phyloP scores from a whole-genome alignment of 2,888 invertebrate species.

The Onchidella celtica region DNA sequence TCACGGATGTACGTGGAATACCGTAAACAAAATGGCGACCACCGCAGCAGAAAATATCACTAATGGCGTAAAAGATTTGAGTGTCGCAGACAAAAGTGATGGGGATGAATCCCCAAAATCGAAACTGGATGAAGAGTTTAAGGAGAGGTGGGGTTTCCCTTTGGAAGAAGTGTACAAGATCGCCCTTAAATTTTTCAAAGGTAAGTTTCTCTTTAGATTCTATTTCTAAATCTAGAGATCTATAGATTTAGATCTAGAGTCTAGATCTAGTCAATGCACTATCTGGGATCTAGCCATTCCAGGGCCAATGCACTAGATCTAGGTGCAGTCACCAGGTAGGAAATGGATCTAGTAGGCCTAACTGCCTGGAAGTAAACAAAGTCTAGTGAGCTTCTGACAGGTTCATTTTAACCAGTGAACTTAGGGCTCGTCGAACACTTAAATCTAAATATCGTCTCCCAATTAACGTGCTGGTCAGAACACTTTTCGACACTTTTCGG shows the following conservation, averaged over 20 bases:
- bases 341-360: too few relatives aligned
- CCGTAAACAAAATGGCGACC: conserved; percentile 62
- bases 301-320: not conserved
- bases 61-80: conserved; percentile 59
- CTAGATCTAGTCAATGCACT: too few relatives aligned
- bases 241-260: too few relatives aligned
- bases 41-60: conserved; percentile 55
- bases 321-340: too few relatives aligned
- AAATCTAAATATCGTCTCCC: too few relatives aligned
- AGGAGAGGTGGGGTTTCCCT: conserved; percentile 80
- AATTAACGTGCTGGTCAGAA: too few relatives aligned
- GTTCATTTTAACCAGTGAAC: too few relatives aligned
- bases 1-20: conserved; percentile 54
- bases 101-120: conserved; percentile 22
- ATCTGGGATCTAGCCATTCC: not conserved
- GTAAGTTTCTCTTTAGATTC: conserved; percentile 82
- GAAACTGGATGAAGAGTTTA: conserved; percentile 50
- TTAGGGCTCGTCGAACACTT: too few relatives aligned
- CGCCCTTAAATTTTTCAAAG: conserved; percentile 95
- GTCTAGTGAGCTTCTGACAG: too few relatives aligned
- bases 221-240: too few relatives aligned
- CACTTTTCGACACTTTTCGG: too few relatives aligned
- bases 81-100: conserved; percentile 55
- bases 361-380: too few relatives aligned
- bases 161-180: conserved; percentile 91